Conservation (phyloP, 2,113 vertebrate genomes). For the Ardeotis arabs region DNA sequence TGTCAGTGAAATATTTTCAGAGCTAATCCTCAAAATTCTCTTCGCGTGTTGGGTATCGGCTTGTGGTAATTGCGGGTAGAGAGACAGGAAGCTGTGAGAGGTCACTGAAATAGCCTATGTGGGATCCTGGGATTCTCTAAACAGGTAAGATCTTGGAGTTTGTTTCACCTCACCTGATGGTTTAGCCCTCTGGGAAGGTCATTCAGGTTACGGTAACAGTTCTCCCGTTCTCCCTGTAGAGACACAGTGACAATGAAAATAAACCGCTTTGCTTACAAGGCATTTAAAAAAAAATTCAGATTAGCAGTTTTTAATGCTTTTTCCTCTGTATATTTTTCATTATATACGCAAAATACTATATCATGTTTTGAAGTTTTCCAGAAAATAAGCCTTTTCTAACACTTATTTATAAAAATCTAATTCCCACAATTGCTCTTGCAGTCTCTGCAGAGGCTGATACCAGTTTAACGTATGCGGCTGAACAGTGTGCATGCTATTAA, state of each 20-base stretch:
- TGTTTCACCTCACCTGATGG: slow-evolving; percentile 7
- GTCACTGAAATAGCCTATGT: background rate
- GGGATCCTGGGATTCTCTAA: background rate
- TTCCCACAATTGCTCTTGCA: slow-evolving; percentile 15
- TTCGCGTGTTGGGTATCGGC: background rate
- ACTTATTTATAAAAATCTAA: background rate
- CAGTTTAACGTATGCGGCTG: background rate
- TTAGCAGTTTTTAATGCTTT: background rate
- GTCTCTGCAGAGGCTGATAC: slow-evolving; percentile 25
- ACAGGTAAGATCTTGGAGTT: background rate
- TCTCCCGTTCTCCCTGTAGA: background rate
- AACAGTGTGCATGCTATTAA: slow-evolving; percentile 27
- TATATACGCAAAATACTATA: background rate
- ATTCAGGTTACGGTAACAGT: background rate
- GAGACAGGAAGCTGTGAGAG: background rate
- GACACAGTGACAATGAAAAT: slow-evolving; percentile 6
- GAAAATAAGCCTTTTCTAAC: background rate
- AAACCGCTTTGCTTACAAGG: background rate
- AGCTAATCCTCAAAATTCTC: background rate
- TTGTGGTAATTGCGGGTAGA: background rate
- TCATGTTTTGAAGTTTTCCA: background rate
- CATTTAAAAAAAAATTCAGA: background rate
- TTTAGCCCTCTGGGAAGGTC: background rate
- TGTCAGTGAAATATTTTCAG: background rate
- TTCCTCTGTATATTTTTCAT: background rate